Evolutionary conservation across 2,888 invertebrate species (phyloP).

Genomic region (Stomorhina lunata): DNA sequence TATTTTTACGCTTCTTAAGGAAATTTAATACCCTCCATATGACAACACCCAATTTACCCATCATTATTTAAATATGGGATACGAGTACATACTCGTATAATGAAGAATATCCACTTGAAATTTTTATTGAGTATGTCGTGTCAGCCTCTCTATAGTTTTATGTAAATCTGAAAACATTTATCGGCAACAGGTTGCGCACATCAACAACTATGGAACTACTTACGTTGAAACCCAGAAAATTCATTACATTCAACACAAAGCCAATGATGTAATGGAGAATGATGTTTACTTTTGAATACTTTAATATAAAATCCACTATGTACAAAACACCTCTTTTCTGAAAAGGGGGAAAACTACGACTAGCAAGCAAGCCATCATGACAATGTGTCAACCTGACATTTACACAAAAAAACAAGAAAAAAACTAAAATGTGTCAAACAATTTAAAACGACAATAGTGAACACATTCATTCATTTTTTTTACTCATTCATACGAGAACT

Average conservation of each 20-base stretch:
- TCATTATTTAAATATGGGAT: too few species aligned
- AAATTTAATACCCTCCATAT: too few species aligned
- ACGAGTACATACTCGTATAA: too few species aligned
- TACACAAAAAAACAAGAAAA: conserved; percentile 34
- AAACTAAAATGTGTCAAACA: conserved; percentile 36
- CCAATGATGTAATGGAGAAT: too few species aligned
- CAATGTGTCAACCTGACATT: conserved; percentile 59
- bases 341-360: conserved; percentile 11
- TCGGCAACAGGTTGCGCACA: conserved; percentile 52
- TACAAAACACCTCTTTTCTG: conserved; percentile 1
- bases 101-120: too few species aligned
- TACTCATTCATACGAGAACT: not conserved
- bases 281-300: conserved; percentile 5
- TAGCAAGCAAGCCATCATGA: conserved; percentile 30
- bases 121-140: not conserved
- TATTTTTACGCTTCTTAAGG: too few species aligned
- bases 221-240: too few species aligned
- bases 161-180: not conserved
- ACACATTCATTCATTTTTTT: not conserved
- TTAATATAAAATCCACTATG: conserved; percentile 1
- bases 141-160: not conserved
- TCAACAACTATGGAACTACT: not conserved
- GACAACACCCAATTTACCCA: too few species aligned
- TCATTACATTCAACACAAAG: conserved; percentile 23
- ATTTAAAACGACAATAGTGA: not conserved